A percentile compares a stretch with the other conserved stretches of the same genome.
Conservation (phyloP, 2,113 vertebrate genomes). For the Antechinus stuartii region DNA sequence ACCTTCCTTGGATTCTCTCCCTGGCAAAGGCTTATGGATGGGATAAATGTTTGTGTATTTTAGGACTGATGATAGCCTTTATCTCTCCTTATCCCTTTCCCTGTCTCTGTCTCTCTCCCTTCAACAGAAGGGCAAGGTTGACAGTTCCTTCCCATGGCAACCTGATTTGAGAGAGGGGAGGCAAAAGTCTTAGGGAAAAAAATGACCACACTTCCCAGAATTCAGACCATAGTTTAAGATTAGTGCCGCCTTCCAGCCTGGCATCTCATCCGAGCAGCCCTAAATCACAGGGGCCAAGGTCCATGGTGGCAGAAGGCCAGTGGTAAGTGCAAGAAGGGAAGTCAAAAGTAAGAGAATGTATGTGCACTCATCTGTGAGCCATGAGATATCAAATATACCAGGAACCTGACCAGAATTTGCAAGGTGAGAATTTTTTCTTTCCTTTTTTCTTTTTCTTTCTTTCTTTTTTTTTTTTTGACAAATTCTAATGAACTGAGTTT, state of each 20-base stretch:
- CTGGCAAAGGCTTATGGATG: neutral
- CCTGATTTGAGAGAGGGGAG: constrained; percentile 49
- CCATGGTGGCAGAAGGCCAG: constrained; percentile 18
- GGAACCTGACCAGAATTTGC: neutral
- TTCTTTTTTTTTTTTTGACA: neutral
- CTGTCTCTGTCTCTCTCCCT: neutral
- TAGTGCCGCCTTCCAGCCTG: constrained; percentile 39
- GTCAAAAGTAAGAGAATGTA: neutral
- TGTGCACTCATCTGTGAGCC: neutral
- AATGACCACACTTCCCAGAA: constrained; percentile 62
- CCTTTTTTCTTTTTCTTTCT: too few species aligned
- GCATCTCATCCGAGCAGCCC: neutral
- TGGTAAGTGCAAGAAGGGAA: neutral
- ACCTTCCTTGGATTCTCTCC: neutral
- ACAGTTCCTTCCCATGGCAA: neutral
- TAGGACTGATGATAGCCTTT: constrained; percentile 33
- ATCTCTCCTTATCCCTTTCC: neutral
- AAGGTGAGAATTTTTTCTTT: neutral
- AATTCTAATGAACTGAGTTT: neutral
- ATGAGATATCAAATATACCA: neutral
- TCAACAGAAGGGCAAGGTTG: constrained; percentile 16
- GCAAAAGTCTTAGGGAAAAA: constrained; percentile 63
- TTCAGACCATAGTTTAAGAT: constrained; percentile 61
- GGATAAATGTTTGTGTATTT: neutral
- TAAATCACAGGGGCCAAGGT: neutral